Percentiles rank a stretch among this genome's conserved stretches.
These are phyloP conservation scores for Apis laboriosa DNA, from an alignment of 1,140 invertebrate genomes.

Conservation along the genomic window DNA sequence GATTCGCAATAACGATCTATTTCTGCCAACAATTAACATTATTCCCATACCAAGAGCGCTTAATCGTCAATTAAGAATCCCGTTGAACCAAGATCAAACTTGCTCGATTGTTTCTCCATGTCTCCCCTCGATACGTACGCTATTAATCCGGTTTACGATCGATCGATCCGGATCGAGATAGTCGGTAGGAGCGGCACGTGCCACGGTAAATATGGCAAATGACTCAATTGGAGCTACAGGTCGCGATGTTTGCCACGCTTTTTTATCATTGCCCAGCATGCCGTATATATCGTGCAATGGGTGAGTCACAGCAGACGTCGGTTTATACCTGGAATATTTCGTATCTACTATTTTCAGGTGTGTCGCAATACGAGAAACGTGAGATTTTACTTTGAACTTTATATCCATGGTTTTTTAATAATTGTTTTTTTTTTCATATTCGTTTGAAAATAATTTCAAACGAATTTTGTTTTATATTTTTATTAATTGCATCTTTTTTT, in stretches of 20 bases:
- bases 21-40: neutral
- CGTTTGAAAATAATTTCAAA: too few relatives aligned
- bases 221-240: constrained; percentile 53
- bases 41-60: neutral
- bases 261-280: constrained; percentile 15
- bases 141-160: constrained; percentile 47
- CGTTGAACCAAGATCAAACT: neutral
- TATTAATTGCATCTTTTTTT: too few relatives aligned
- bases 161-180: constrained; percentile 44
- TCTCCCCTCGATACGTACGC: neutral
- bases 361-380: neutral
- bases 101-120: constrained; percentile 14
- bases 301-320: neutral
- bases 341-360: neutral
- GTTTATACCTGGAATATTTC: neutral
- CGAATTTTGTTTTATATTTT: too few relatives aligned
- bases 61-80: constrained; percentile 19
- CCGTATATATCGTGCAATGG: neutral
- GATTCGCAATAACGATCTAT: neutral
- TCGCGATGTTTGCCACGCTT: constrained; percentile 21
- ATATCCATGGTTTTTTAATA: neutral
- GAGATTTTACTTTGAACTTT: neutral
- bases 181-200: constrained; percentile 20
- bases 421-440: neutral
- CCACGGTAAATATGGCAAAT: constrained; percentile 52